Conservation (phyloP, 2,888 invertebrate species). For the Carpatolechia fugitivella region DNA sequence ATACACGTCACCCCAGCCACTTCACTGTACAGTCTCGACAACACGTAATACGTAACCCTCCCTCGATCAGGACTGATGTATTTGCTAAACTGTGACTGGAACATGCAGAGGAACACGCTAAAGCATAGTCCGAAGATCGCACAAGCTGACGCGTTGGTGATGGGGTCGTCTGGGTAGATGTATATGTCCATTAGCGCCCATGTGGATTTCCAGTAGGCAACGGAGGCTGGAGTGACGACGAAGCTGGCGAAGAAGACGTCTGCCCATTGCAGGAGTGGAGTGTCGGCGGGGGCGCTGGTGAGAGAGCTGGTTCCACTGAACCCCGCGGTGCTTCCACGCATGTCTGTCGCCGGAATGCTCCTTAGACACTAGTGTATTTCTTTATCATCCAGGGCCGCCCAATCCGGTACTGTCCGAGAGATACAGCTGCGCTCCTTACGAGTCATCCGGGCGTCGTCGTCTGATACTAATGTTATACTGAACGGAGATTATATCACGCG, state of each 20-base stretch:
- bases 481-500: neutral
- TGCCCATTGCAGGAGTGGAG: slow-evolving; percentile 81
- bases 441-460: neutral
- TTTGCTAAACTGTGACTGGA: slow-evolving; percentile 81
- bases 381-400: slow-evolving; percentile 11
- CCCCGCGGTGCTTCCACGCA: slow-evolving; percentile 84
- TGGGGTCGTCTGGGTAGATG: slow-evolving; percentile 81
- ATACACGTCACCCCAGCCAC: slow-evolving; percentile 89
- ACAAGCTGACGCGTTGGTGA: slow-evolving; percentile 83
- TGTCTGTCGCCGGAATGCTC: slow-evolving; percentile 43
- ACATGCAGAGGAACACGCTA: slow-evolving; percentile 83
- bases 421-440: neutral
- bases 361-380: slow-evolving; percentile 3
- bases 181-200: slow-evolving; percentile 89
- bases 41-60: slow-evolving; percentile 82
- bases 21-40: slow-evolving; percentile 86
- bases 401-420: neutral
- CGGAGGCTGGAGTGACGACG: slow-evolving; percentile 88
- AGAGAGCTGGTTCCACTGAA: slow-evolving; percentile 79
- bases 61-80: slow-evolving; percentile 82
- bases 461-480: neutral
- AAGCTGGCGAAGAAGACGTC: slow-evolving; percentile 85
- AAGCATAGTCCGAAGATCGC: slow-evolving; percentile 84
- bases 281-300: slow-evolving; percentile 61
- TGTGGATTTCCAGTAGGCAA: slow-evolving; percentile 92